Base-by-base conservation (phyloP, 92 coral and sea anemone species). In the Zoanthus solanderi region DNA sequence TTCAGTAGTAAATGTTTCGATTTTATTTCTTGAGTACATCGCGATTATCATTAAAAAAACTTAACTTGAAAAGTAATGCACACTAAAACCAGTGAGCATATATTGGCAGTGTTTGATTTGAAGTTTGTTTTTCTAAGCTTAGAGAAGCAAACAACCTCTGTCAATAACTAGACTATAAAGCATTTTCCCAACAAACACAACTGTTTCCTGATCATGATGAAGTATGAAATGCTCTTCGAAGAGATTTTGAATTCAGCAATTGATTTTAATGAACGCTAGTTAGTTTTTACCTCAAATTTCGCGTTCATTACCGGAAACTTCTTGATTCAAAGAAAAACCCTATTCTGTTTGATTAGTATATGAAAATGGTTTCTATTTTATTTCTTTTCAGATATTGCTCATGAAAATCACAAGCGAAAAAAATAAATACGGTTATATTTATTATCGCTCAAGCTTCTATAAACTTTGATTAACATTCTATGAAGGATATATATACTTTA, bases 71-170 rank as follows among this genome's bases (percentile, higher is more conserved):
- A 9, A 9, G 52, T 37, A 31, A 6, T 8, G 10, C 12, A 10
- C 23, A 50, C 28, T 17, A 47, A 56, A 48, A 11, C 23, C 34
- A 23, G 3, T 14, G 4, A 9, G 10, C 7, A 18, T 52, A 14
- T 52, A 56, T 81, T 65, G 44, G 44, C 7, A 6, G 1, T 81
- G 23, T 46, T 81, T 81, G 74, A 45, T 81, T 81, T 0, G 2
- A 58, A 58, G 84, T 63, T 79, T 79, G 84, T 56, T 79, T 66
- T 81, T 34, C 63, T 18, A 23, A 81, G 85, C 48, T 66, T 10
- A 44, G 9, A 29, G 72, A 77, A 77, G 74, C 60, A 66, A 81
- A 81, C 23, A 81, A 47, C 14, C 10, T 37, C 18, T 63, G 58
- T 80, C 17, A 34, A 76, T 54, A 52, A 10, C 6, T 32, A 5